A percentile compares a stretch with the other conserved stretches of the same genome.
These are phyloP conservation scores for Circaetus gallicus DNA, from an alignment of 2,113 vertebrate species.

Conservation along the genomic window DNA sequence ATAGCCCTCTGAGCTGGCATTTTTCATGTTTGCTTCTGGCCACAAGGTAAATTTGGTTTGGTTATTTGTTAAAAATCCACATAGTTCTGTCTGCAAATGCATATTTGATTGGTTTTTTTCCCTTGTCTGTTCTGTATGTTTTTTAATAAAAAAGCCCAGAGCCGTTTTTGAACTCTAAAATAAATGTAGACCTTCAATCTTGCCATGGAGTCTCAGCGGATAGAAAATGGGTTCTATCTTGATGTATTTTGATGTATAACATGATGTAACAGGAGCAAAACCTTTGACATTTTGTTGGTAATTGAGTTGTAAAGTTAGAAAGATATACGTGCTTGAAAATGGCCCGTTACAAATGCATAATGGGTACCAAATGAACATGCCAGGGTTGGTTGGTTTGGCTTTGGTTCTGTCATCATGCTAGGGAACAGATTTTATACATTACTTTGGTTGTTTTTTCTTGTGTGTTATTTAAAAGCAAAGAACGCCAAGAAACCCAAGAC, in stretches of 20 bases:
- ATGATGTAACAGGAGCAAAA: not conserved
- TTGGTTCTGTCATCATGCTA: not conserved
- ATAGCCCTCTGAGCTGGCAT: not conserved
- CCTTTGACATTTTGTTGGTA: not conserved
- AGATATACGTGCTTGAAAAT: not conserved
- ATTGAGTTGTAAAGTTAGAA: not conserved
- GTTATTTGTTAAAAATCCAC: slow-evolving; percentile 11
- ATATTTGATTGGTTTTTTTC: not conserved
- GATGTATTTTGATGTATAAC: not conserved
- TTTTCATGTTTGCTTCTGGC: slow-evolving; percentile 14
- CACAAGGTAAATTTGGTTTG: slow-evolving; percentile 1
- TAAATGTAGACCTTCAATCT: not conserved
- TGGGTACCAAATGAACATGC: not conserved
- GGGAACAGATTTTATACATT: not conserved
- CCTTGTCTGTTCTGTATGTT: not conserved
- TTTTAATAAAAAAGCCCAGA: not conserved
- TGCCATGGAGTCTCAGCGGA: not conserved
- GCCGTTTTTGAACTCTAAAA: not conserved
- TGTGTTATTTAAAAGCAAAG: not conserved
- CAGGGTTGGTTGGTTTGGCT: not conserved
- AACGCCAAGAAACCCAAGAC: not conserved
- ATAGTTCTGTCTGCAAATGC: not conserved
- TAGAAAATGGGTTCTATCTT: not conserved
- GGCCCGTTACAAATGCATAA: not conserved
- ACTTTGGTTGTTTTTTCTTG: not conserved